Percentiles rank a stretch among this genome's conserved stretches.
phyloP scores from a whole-genome alignment of 1,140 invertebrate species.

The Paralvinella palmiformis region DNA sequence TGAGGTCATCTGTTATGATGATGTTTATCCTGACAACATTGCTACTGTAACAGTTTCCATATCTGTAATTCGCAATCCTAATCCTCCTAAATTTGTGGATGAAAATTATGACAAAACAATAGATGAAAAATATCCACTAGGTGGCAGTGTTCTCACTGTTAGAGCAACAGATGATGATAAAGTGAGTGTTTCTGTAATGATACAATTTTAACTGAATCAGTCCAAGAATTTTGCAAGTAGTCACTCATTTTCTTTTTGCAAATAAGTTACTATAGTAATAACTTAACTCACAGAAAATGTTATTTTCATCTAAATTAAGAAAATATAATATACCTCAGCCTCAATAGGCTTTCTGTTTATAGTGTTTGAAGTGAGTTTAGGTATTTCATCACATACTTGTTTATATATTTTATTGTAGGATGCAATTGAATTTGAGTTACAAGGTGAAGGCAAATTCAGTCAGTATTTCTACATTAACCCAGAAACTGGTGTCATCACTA shows the following conservation, averaged over 20 bases:
- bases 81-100: conserved; percentile 27
- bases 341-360: no score
- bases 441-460: conserved; percentile 10
- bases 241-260: no score
- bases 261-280: no score
- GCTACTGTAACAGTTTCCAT: conserved; percentile 29
- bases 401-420: conserved; percentile 6
- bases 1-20: conserved; percentile 14
- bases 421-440: background rate
- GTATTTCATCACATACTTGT: no score
- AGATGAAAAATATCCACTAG: conserved; percentile 12
- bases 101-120: conserved; percentile 1
- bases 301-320: no score
- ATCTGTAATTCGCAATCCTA: conserved; percentile 33
- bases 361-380: no score
- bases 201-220: no score
- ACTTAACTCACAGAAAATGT: no score
- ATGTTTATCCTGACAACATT: conserved; percentile 11
- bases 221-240: no score
- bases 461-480: conserved; percentile 30
- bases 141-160: conserved; percentile 5
- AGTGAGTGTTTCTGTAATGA: conserved; percentile 8
- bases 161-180: conserved; percentile 10
- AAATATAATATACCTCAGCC: no score
- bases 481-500: conserved; percentile 23